These are phyloP conservation scores for Lithophane leautieri DNA, from an alignment of 2,888 invertebrate species.

Conservation along the genomic window DNA sequence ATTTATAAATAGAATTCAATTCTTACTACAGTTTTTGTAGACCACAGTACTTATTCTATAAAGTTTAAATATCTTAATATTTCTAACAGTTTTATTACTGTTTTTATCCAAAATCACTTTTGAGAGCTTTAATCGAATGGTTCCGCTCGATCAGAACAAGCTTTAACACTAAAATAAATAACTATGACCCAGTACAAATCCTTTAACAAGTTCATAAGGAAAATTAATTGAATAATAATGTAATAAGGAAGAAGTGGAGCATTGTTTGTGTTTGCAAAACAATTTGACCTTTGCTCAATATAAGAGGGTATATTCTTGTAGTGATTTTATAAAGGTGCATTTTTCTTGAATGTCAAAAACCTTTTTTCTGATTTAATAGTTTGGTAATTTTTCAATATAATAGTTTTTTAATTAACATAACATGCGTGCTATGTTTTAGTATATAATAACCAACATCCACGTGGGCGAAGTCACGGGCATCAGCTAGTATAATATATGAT, in stretches of 20 bases:
- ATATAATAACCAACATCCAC: too few relatives aligned
- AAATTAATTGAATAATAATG: slow-evolving; percentile 53
- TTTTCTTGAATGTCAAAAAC: not conserved
- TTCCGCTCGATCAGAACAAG: not conserved
- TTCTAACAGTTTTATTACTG: slow-evolving; percentile 13
- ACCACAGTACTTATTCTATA: slow-evolving; percentile 1
- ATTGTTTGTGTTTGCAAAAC: slow-evolving; percentile 38
- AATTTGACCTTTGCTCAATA: slow-evolving; percentile 47
- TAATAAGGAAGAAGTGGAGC: slow-evolving; percentile 55
- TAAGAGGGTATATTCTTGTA: slow-evolving; percentile 19
- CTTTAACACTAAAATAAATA: slow-evolving; percentile 43
- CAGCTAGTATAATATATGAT: too few relatives aligned
- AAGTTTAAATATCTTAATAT: not conserved
- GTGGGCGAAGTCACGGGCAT: too few relatives aligned
- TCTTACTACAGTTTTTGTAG: slow-evolving; percentile 13
- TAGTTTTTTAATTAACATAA: not conserved
- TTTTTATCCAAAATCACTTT: slow-evolving; percentile 3
- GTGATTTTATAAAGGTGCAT: not conserved
- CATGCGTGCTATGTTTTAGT: not conserved
- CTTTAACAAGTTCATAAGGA: slow-evolving; percentile 54
- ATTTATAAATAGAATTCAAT: not conserved
- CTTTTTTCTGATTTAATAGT: not conserved
- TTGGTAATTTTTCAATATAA: not conserved
- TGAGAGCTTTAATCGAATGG: slow-evolving; percentile 1
- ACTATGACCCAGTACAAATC: slow-evolving; percentile 18